Evolutionary conservation across 2,797 vertebrate species (phyloP).

Genomic region (Coregonus ussuriensis): DNA sequence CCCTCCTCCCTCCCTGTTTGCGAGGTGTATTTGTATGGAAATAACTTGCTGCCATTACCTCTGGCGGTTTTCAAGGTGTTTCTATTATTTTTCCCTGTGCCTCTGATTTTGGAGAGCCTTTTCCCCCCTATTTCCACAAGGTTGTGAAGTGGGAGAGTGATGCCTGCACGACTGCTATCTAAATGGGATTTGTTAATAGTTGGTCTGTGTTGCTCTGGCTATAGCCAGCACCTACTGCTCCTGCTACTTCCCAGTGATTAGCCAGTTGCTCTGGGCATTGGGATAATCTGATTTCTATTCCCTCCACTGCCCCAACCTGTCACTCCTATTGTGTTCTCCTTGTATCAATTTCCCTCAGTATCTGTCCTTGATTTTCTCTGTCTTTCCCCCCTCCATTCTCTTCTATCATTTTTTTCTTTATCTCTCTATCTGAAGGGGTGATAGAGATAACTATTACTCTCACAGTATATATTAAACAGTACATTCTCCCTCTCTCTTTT

Average conservation of each 20-base stretch:
- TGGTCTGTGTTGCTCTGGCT: slow-evolving; percentile 33
- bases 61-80: slow-evolving; percentile 54
- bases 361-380: slow-evolving; percentile 25
- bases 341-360: slow-evolving; percentile 63
- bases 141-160: slow-evolving; percentile 42
- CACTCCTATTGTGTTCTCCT: slow-evolving; percentile 64
- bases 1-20: slow-evolving; percentile 40
- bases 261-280: slow-evolving; percentile 6
- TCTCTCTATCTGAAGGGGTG: neutral
- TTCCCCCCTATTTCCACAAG: slow-evolving; percentile 20
- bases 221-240: slow-evolving; percentile 17
- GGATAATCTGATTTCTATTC: slow-evolving; percentile 65
- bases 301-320: slow-evolving; percentile 50
- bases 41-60: slow-evolving; percentile 63
- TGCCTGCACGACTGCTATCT: slow-evolving; percentile 61
- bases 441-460: neutral
- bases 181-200: slow-evolving; percentile 67
- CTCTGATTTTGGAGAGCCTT: neutral
- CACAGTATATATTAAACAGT: neutral
- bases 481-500: neutral
- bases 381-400: slow-evolving; percentile 34
- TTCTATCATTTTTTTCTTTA: slow-evolving; percentile 4
- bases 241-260: slow-evolving; percentile 68
- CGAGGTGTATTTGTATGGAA: slow-evolving; percentile 73
- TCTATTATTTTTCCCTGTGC: slow-evolving; percentile 54